These are phyloP conservation scores for Indicator maculatus DNA, from an alignment of 2,113 vertebrate species.

Conservation along the genomic window DNA sequence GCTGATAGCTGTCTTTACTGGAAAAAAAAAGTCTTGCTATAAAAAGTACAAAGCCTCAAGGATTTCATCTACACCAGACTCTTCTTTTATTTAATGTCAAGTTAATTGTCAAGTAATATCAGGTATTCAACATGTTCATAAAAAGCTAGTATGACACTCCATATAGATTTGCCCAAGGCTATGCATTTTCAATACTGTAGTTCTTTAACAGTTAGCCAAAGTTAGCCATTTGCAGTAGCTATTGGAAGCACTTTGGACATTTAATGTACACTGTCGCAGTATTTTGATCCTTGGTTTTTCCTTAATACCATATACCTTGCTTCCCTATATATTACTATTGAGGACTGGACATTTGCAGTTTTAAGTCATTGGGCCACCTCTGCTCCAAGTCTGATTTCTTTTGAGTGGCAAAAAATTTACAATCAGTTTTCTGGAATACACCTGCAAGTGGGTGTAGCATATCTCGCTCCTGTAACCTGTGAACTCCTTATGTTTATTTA, in stretches of 20 bases:
- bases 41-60: background rate
- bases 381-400: background rate
- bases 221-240: background rate
- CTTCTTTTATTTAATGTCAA: background rate
- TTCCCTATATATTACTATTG: background rate
- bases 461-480: background rate
- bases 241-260: background rate
- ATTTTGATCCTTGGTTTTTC: background rate
- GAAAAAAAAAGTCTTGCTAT: background rate
- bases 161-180: background rate
- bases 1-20: background rate
- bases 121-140: background rate
- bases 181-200: background rate
- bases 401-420: background rate
- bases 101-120: background rate
- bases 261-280: background rate
- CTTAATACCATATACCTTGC: background rate
- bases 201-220: background rate
- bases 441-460: background rate
- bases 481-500: background rate
- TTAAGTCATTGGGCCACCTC: rapidly evolving
- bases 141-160: background rate
- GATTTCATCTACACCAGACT: background rate
- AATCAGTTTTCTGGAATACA: background rate
- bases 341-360: rapidly evolving